Evolutionary conservation across 2,888 invertebrate species (phyloP).

Genomic region (Danaus chrysippus): DNA sequence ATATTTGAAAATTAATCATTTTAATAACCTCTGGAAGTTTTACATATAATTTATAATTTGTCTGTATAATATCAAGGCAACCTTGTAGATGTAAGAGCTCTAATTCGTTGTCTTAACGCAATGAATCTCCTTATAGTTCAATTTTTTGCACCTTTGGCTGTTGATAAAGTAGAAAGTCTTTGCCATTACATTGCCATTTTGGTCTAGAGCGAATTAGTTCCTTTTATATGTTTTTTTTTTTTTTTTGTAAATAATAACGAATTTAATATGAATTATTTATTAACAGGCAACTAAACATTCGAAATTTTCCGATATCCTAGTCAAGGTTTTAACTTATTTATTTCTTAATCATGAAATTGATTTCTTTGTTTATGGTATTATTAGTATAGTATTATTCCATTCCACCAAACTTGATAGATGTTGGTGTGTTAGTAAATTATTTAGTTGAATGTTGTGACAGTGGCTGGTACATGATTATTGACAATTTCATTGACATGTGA

Average conservation of each 20-base stretch:
- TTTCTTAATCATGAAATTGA: constrained; percentile 60
- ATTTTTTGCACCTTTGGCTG: constrained; percentile 60
- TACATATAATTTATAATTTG: constrained; percentile 5
- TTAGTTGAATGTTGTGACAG: constrained; percentile 43
- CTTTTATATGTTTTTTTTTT: constrained; percentile 62
- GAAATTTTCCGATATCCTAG: constrained; percentile 75
- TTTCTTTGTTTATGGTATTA: constrained; percentile 46
- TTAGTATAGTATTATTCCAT: constrained; percentile 57
- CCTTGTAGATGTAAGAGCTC: constrained; percentile 17
- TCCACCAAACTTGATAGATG: constrained; percentile 55
- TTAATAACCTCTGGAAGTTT: background rate
- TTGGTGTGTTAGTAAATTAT: constrained; percentile 57
- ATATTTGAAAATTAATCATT: background rate
- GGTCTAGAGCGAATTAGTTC: constrained; percentile 76
- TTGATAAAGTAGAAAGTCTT: constrained; percentile 61
- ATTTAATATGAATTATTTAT: constrained; percentile 72
- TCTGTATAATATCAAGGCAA: constrained; percentile 15
- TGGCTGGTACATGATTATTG: constrained; percentile 35
- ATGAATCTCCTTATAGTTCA: constrained; percentile 45
- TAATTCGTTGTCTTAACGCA: constrained; percentile 40
- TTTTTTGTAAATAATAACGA: constrained; percentile 74
- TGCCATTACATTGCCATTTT: constrained; percentile 78
- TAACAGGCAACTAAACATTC: constrained; percentile 57
- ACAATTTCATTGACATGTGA: constrained; percentile 31
- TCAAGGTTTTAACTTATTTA: constrained; percentile 74